Base-by-base conservation (phyloP, 2,888 invertebrate species). In the Thelaira solivaga region DNA sequence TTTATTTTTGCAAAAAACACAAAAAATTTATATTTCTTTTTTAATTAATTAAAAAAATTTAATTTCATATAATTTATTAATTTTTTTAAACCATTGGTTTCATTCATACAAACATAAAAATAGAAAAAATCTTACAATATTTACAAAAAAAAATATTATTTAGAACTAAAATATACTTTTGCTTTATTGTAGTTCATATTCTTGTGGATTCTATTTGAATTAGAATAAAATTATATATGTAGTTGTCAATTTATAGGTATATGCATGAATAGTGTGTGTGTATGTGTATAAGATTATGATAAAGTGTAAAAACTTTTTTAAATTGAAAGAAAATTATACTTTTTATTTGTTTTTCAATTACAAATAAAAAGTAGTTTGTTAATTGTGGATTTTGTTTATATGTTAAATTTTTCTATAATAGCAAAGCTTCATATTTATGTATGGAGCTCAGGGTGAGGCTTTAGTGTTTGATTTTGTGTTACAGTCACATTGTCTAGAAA, bases 51-150 rank as follows among this genome's bases (percentile, higher is more conserved):
- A 81, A 80, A 82, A 81, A 83, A 81, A 81, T 84, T 85, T 82
- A 83, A 83, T 83, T 83, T 77, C 71, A 78, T 78, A 78, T 82
- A 81, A 80, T 81, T 81, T 82, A 81, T 80, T 82, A 80, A 80
- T 83, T 84, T 82, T 85, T 83, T 77, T 80, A 84, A 84, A 85
- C 83, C 84, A 84, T 84, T 83, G 83, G 83, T 84, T 84, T 84
- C 82, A 83, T 86, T 84, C 82, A 84, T 86, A 85, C 83, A 86
- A 85, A 85, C 85, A 85, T 85, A 85, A 85, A 85, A 85, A 85
- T 85, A 85, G 84, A 83, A 85, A 85, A 85, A 84, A 85, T 85
- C 84, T 84, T 84, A 84, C 84, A 84, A 84, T 85, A 85, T 85
- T 83, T 85, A 85, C 85, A 85, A 31, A 83, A 82, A 82, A 80